Conservation (phyloP, 2,113 vertebrate species). For the Ochotona curzoniae region DNA sequence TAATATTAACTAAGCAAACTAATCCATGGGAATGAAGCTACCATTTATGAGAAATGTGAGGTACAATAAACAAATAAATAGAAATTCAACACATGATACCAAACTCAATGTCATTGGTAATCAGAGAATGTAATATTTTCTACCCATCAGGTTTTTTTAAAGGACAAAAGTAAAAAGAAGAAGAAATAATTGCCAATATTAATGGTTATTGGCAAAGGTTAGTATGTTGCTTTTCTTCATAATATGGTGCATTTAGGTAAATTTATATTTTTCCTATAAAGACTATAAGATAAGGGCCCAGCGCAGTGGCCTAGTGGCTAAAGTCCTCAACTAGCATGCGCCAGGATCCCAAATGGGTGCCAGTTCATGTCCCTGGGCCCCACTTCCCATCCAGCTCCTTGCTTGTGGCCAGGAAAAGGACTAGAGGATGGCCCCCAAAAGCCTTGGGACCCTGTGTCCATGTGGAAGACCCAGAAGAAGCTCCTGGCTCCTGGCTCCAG, state of each 20-base stretch:
- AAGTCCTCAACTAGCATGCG: too few species aligned
- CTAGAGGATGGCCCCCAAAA: too few species aligned
- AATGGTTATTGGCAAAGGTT: not conserved
- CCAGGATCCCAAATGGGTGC: too few species aligned
- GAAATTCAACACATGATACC: not conserved
- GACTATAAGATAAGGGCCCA: too few species aligned
- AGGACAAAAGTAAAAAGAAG: too few species aligned
- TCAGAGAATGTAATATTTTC: slow-evolving; percentile 22
- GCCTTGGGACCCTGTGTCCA: too few species aligned
- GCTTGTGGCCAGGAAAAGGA: too few species aligned
- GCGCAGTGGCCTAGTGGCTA: too few species aligned
- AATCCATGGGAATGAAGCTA: not conserved
- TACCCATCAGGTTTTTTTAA: not conserved
- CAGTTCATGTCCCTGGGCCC: too few species aligned
- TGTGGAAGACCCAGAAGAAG: too few species aligned
- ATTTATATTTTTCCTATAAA: not conserved
- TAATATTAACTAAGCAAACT: not conserved
- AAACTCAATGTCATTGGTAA: not conserved
- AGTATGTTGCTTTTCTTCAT: slow-evolving; percentile 3
- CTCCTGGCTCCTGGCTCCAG: too few species aligned
- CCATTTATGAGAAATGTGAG: not conserved
- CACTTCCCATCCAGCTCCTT: too few species aligned
- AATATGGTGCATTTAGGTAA: not conserved
- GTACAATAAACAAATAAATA: not conserved
- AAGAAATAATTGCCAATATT: slow-evolving; percentile 6